Evolutionary conservation across 2,888 invertebrate genomes (phyloP), one percentile per base, ranked within the genome.

Genomic region (Ametastegia equiseti): DNA sequence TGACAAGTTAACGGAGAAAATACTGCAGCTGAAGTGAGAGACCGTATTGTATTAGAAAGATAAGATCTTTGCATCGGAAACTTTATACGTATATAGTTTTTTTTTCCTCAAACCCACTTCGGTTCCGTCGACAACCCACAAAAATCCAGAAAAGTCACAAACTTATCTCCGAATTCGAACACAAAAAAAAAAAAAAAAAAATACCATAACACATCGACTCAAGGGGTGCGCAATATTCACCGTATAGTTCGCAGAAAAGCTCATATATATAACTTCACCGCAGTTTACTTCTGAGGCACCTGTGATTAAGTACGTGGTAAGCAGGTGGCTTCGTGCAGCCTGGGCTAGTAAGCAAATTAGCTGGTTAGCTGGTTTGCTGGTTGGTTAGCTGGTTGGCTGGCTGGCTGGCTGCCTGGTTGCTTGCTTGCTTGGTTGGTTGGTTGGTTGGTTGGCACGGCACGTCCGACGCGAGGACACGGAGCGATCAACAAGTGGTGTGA

Each of bases 401-500:
- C 15, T 75, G 75, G 73, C 5, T 69, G 69, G 67, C 1, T 54
- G 54, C 15, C 1, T 63, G 63, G 63, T 30, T 63, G 15, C 30
- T 30, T 63, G 63, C 33, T 57, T 23, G 42, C 39, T n/a, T 67
- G 67, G 69, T 45, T 69, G 45, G 69, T 13, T 75, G 73, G 54
- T 50, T 30, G 33, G 73, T 75, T 75, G 75, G 69, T 67, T 36
- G 54, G 67, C 47, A 79, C 63, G 30, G 79, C 47, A 79, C 47
- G 65, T 69, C 80, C 19, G 69, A 69, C 36, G 47, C 67, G 80
- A 75, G 80, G 80, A 80, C 73, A 80, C 54, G 73, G 73, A 57
- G 73, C 80, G 71, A 80, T 80, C 80, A 80, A 80, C 80, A 80
- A 80, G 80, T 80, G 80, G 80, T 73, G 80, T 57, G 73, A 80